Evolutionary conservation across 2,888 invertebrate genomes (phyloP).

Genomic region (Theristus sp.): DNA sequence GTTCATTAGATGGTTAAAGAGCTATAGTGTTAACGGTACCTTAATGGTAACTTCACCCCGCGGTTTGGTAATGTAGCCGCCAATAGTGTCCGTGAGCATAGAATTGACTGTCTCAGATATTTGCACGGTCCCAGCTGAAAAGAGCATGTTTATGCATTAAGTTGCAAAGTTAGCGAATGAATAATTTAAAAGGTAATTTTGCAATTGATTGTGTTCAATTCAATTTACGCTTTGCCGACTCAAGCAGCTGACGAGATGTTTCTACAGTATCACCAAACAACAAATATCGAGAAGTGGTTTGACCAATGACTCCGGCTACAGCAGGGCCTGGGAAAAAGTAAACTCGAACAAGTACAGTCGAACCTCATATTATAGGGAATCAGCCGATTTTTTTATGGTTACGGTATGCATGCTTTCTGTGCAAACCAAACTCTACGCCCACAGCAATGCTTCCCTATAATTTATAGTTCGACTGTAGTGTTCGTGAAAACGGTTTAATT

Average conservation of each 20-base stretch:
- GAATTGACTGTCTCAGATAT: slow-evolving; percentile 9
- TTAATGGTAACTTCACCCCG: slow-evolving; percentile 21
- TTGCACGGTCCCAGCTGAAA: slow-evolving; percentile 11
- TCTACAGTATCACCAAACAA: background rate
- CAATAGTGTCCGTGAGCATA: slow-evolving; percentile 11
- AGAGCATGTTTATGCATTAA: too few species aligned
- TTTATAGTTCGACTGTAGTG: too few species aligned
- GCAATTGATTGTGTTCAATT: background rate
- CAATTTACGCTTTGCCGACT: background rate
- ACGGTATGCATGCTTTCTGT: too few species aligned
- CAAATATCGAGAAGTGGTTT: background rate
- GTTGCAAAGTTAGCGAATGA: background rate
- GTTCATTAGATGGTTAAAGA: too few species aligned
- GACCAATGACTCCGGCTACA: slow-evolving; percentile 1
- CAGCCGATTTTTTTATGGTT: too few species aligned
- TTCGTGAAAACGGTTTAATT: too few species aligned
- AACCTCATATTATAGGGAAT: too few species aligned
- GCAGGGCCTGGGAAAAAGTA: background rate
- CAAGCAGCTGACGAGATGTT: background rate
- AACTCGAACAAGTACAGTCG: too few species aligned
- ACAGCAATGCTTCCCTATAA: too few species aligned
- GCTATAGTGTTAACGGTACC: slow-evolving; percentile 8
- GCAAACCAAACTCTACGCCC: too few species aligned
- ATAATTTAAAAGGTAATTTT: background rate
- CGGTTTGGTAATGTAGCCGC: slow-evolving; percentile 16